Conservation (phyloP, 2,797 vertebrate genomes). For the Psittacula derbiana region DNA sequence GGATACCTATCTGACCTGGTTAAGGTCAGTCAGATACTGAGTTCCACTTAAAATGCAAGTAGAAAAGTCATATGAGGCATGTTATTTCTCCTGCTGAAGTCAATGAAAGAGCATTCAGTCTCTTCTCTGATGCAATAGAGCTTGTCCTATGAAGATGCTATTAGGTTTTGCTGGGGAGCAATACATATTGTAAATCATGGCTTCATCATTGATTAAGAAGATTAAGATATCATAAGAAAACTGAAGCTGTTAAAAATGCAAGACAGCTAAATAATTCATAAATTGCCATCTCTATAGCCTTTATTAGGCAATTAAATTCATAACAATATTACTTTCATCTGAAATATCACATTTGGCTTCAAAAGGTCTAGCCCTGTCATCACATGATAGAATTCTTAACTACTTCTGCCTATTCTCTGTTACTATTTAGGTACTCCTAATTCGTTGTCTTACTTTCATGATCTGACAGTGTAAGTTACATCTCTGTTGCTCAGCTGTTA, state of each 20-base stretch:
- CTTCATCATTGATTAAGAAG: not conserved
- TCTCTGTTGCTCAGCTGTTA: conserved; percentile 10
- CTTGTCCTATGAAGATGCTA: not conserved
- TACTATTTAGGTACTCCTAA: conserved; percentile 2
- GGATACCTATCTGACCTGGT: not conserved
- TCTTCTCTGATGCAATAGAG: not conserved
- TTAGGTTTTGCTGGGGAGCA: not conserved
- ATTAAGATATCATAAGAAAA: not conserved
- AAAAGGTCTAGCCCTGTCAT: not conserved
- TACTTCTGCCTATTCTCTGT: not conserved
- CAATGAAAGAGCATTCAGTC: not conserved
- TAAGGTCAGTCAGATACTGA: not conserved
- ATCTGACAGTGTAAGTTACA: conserved; percentile 21
- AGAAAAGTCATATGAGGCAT: not conserved
- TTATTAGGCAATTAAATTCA: not conserved
- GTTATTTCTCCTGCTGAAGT: not conserved
- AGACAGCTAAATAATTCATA: not conserved
- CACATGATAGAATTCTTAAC: not conserved
- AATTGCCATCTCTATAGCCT: not conserved
- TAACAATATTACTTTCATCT: not conserved
- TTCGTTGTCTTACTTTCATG: not conserved
- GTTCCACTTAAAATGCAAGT: not conserved
- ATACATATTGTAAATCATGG: not conserved
- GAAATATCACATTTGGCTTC: not conserved
- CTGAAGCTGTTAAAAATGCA: not conserved